A percentile compares a stretch with the other conserved stretches of the same genome.
phyloP scores from a whole-genome alignment of 2,797 vertebrate genomes.

The Iguana delicatissima region DNA sequence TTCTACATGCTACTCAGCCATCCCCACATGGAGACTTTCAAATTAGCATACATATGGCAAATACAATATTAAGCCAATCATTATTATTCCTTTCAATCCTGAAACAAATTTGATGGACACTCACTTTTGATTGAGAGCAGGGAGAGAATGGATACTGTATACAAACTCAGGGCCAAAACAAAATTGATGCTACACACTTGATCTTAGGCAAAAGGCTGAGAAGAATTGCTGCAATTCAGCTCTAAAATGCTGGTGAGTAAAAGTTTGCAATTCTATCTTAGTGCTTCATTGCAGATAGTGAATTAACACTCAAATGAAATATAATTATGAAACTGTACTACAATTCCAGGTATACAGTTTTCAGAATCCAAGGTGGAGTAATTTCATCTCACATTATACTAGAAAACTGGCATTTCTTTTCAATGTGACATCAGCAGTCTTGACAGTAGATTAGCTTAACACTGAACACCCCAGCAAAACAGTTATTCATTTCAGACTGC shows the following conservation, averaged over 20 bases:
- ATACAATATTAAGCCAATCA: neutral
- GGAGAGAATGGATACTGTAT: neutral
- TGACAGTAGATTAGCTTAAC: conserved; percentile 71
- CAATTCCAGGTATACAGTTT: conserved; percentile 35
- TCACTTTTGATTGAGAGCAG: neutral
- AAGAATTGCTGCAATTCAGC: neutral
- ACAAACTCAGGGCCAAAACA: neutral
- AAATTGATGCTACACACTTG: neutral
- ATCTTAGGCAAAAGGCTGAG: too few relatives aligned
- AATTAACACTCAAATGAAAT: conserved; percentile 38
- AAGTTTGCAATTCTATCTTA: neutral
- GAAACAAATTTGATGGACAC: neutral
- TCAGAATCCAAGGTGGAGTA: conserved; percentile 40
- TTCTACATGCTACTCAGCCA: neutral
- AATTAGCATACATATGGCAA: neutral
- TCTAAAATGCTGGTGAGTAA: neutral
- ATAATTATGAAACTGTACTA: conserved; percentile 36
- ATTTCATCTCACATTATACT: conserved; percentile 47
- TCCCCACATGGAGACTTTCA: neutral
- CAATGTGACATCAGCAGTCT: conserved; percentile 54
- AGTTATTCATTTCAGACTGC: conserved; percentile 67
- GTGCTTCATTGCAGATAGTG: neutral
- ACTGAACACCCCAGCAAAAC: conserved; percentile 68
- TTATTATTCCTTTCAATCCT: neutral
- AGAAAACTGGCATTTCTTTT: conserved; percentile 67